Evolutionary conservation across 2,888 invertebrate genomes (phyloP), one percentile per base, ranked within the genome.

Genomic region (Apodemia duryi): DNA sequence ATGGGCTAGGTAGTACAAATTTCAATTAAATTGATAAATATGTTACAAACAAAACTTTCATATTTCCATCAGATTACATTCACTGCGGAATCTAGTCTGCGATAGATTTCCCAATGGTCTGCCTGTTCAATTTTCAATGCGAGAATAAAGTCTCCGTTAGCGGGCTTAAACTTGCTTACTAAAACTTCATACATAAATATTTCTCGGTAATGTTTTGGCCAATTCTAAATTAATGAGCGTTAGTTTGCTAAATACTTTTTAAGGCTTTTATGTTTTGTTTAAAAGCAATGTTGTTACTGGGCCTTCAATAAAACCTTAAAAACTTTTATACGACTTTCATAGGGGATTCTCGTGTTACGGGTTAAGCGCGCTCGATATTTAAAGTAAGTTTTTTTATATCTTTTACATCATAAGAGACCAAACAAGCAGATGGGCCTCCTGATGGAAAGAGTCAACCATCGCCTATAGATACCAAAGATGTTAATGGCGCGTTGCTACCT

Each of bases 51-150:
- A 38, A 61, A 57, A 52, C 38, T 63, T 52, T 28, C 62, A 68
- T 66, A 68, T 64, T 68, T 66, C 65, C 63, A 67, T 67, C 52
- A 63, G 65, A 54, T 66, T 63, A 66, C 62, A 67, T 66, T 66
- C 62, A 61, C 62, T 63, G 66, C 63, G 62, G 52, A 61, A 62
- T 63, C 66, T 64, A 70, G 52, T 61, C 67, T 54, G 61, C 64
- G 63, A 60, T 63, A 70, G 69, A 70, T 69, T 70, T 70, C 70
- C 70, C 70, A 65, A n/a, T 46, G 64, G 69, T 57, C 49, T 49
- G 13, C n/a, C 35, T 57, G 65, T 67, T 65, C 63, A 65, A 61
- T 62, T 64, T 63, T 65, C 66, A 69, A 65, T 65, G 68, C 63
- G 63, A 61, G 54, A 63, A 52, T 67, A 66, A 68, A 68, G 65